Base-by-base conservation (phyloP, 1,140 invertebrate genomes). In the Nylanderia fulva region DNA sequence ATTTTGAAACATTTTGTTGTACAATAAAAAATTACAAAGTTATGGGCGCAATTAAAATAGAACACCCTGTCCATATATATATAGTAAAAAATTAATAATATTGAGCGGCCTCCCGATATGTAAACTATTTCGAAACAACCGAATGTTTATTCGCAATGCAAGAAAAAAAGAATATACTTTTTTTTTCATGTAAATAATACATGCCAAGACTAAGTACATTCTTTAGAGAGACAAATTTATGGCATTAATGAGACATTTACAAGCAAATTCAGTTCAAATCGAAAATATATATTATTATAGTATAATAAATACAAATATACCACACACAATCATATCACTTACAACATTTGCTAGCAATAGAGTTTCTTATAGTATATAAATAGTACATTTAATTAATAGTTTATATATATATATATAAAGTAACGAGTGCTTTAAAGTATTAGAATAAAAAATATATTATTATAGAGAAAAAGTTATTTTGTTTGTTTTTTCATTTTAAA, bases 171-270 rank as follows among this genome's bases (percentile, higher is more conserved):
- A 71, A 36, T 56, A 68, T 69, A 54, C 15, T 85, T 79, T 77
- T 85, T 15, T 75, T 86, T n/a, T n/a, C n/a, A 63, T 89, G 88
- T 89, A 89, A 89, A 89, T n/a, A n/a, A n/a, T 89, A 86, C 58
- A 58, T 69, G 48, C 68, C 71, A 33, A 82, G 48, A 85, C 61
- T 54, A 82, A 56, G 63, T 82, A 85, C 48, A 82, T 71, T 85
- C n/a, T 63, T 27, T 85, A 66, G 11, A 33, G n/a, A 54, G 15
- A 27, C 42, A 15, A 39, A 76, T n/a, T 56, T 74, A 21, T 18
- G 15, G 29, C n/a, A 36, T 39, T 77, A 63, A 84, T 15, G 36
- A 84, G 27, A 84, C 39, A 87, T 87, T 84, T 56, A 71, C 9
- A 24, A 42, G 52, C 64, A 36, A 60, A 71, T 80, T 36, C 64